Evolutionary conservation across 2,888 invertebrate species (phyloP), one percentile per base, ranked within the genome.

Genomic region (Ctenicera cuprea): DNA sequence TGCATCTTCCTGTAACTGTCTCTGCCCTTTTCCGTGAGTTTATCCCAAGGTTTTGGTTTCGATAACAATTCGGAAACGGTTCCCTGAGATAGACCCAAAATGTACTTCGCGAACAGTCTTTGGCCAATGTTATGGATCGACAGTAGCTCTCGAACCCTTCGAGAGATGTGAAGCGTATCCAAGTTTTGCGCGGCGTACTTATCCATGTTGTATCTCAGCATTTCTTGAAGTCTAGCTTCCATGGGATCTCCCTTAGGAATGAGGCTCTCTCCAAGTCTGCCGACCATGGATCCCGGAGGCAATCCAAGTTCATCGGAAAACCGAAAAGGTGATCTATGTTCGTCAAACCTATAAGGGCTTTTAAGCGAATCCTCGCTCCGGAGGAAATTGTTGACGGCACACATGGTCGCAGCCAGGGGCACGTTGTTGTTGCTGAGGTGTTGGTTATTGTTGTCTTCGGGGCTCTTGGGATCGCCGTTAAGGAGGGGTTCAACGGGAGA

Each of bases 1-100:
- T 98, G 97, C 97, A 99, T 99, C 89, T 99, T 98, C 84, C 99
- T 91, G 89, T 99, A 99, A 82, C 98, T 98, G 89, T 99, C 99
- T 69, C 99, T 91, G 38, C 99, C 99, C 88, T 99, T 99, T 89
- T 99, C 99, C 72, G 99, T 99, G 85, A 99, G 90, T 89, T 99
- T 99, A 89, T 98, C 98, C 99, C 99, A 99, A 12, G 98, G 98
- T 87, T 99, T 98, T 68, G 99, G 99, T 87, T 99, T 99, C 80
- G 98, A 98, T 77, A 99, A 91, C 83, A 99, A 89, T 89, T 99
- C 99, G 79, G 97, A 97, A 59, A 99, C 98, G 22, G 99, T 99
- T 74, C 99, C 99, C 88, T 99, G 99, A 76, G 94, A 97, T 76
- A 97, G 89, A 0, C 99, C 99, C 80, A 99, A 92, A 62, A 99